Evolutionary conservation across 1,140 invertebrate genomes (phyloP), one percentile per base, ranked within the genome.

Genomic region (Micrasema longulum): DNA sequence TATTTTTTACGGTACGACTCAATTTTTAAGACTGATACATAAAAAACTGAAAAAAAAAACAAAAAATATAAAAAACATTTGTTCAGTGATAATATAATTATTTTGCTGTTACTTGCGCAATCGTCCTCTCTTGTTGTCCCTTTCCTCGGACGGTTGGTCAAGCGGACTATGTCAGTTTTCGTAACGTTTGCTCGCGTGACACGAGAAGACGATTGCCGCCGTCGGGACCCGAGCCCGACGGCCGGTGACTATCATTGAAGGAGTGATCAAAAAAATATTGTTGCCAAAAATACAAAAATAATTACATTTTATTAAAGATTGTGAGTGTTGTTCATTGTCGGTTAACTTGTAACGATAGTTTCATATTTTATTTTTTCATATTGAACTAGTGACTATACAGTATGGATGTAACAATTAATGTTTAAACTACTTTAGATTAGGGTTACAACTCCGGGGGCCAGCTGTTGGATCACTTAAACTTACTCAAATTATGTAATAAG

Each of bases 351-450:
- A 63, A 72, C 67, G 74, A 72, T 41, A 76, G 48, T 72, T 72
- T 71, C 69, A 76, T 76, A 76, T 72, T 76, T 76, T 76, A 76
- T 76, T 76, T 76, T 76, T 76, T 76, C 74, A 76, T 76, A 72
- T 53, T 74, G 70, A 74, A 62, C 52, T 74, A 71, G 68, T 69
- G 43, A 72, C 64, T 67, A 68, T 75, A 57, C 38, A 67, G 26
- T 63, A 26, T 63, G 55, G 12, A 67, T 53, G 64, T 67, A 67
- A 67, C 64, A 67, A 67, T 52, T 67, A 69, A 71, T 71, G 43
- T 38, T 38, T 26, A 71, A 71, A 71, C n/a, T n/a, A 66, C 36
- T 70, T 48, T 71, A 74, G 52, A 62, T 71, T 74, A 74, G 73
- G 69, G 64, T 71, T 67, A 45, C 71, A 69, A 63, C 69, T 68